A percentile compares a stretch with the other conserved stretches of the same genome.
phyloP scores from a whole-genome alignment of 2,888 invertebrate genomes.

The Sinelater perroti region DNA sequence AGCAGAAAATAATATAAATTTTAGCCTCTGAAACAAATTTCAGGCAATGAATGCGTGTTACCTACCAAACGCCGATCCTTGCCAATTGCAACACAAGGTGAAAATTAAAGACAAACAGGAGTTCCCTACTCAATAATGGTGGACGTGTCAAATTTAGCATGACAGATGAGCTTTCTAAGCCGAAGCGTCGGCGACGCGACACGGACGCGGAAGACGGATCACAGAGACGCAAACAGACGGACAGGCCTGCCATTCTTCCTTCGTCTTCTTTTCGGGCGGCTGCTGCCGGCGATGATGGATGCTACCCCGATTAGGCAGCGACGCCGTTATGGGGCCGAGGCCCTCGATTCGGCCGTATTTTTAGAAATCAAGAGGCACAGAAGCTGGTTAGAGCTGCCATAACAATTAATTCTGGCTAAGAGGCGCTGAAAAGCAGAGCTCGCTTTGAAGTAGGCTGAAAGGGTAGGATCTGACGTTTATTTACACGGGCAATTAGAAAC shows the following conservation, averaged over 20 bases:
- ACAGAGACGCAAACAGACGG: slow-evolving; percentile 20
- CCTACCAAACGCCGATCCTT: background rate
- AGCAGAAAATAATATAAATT: too few relatives aligned
- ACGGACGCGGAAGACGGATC: slow-evolving; percentile 32
- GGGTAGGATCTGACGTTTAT: too few relatives aligned
- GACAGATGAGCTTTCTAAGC: slow-evolving; percentile 23
- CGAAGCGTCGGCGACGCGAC: slow-evolving; percentile 25
- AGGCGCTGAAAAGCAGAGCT: too few relatives aligned
- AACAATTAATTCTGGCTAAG: too few relatives aligned
- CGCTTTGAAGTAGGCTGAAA: too few relatives aligned
- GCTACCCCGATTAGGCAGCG: slow-evolving; percentile 22
- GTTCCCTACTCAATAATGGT: slow-evolving; percentile 8
- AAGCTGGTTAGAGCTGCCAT: too few relatives aligned
- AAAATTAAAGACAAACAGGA: slow-evolving; percentile 13
- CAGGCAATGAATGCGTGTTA: background rate
- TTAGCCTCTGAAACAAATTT: too few relatives aligned
- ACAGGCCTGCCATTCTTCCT: slow-evolving; percentile 10
- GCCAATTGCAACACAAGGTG: too few relatives aligned
- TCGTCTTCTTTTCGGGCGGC: background rate
- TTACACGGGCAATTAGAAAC: too few relatives aligned
- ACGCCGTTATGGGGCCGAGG: background rate
- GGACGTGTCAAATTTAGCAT: slow-evolving; percentile 20
- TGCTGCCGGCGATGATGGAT: slow-evolving; percentile 24
- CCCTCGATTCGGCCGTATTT: background rate
- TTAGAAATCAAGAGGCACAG: too few relatives aligned